Evolutionary conservation across 2,113 vertebrate genomes (phyloP).

Genomic region (Sander vitreus): DNA sequence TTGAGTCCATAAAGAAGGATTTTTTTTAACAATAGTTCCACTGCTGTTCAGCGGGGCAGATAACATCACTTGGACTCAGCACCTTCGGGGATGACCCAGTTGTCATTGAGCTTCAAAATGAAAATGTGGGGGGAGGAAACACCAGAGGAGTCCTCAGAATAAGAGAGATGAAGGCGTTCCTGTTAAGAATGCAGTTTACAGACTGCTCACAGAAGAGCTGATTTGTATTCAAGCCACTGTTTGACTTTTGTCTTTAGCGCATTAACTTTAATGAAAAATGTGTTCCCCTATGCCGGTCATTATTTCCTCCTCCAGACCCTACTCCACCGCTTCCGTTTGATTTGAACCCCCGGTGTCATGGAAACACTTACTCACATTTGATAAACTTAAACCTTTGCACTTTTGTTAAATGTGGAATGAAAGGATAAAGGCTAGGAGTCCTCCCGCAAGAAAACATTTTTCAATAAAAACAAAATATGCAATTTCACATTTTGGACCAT

Average conservation of each 20-base stretch:
- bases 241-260: conserved; percentile 67
- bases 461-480: too few relatives aligned
- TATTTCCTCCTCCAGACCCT: conserved; percentile 53
- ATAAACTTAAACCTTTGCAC: neutral
- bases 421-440: neutral
- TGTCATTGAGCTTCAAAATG: conserved; percentile 47
- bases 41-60: conserved; percentile 37
- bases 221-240: conserved; percentile 61
- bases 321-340: conserved; percentile 22
- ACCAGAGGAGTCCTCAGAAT: conserved; percentile 30
- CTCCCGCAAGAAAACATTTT: too few relatives aligned
- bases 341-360: conserved; percentile 29
- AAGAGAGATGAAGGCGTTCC: conserved; percentile 34
- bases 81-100: conserved; percentile 28
- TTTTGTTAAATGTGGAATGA: neutral
- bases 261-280: conserved; percentile 72
- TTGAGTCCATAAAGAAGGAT: conserved; percentile 9
- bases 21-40: conserved; percentile 8
- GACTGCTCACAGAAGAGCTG: conserved; percentile 17
- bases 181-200: conserved; percentile 48
- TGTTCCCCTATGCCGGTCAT: conserved; percentile 43
- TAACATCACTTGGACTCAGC: conserved; percentile 38
- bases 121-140: conserved; percentile 15
- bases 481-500: too few relatives aligned
- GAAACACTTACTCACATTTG: neutral